These are phyloP conservation scores for Drosophila limbata DNA, from an alignment of 2,888 invertebrate species.

Conservation along the genomic window DNA sequence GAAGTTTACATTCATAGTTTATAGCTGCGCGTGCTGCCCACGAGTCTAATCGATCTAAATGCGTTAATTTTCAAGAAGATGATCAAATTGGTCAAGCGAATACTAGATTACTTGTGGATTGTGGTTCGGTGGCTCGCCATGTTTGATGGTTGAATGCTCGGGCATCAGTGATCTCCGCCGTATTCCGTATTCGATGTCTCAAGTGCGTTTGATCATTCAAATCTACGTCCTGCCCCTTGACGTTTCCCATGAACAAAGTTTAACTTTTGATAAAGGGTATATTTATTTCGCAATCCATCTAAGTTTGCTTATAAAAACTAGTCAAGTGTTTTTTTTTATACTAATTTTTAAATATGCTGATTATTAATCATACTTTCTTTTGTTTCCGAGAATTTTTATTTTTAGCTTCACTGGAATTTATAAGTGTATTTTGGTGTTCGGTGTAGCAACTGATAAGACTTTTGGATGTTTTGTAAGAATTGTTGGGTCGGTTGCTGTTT, in stretches of 20 bases:
- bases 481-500: conserved; percentile 63
- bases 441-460: not conserved
- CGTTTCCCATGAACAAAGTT: not conserved
- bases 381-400: not conserved
- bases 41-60: conserved; percentile 63
- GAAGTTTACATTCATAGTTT: conserved; percentile 24
- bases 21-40: conserved; percentile 64
- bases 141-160: conserved; percentile 3
- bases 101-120: conserved; percentile 12
- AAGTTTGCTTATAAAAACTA: not conserved
- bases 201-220: conserved; percentile 70
- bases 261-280: not conserved
- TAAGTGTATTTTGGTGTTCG: conserved; percentile 6
- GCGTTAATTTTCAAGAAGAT: conserved; percentile 69
- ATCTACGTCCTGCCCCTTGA: conserved; percentile 33
- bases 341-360: not conserved
- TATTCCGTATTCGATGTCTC: conserved; percentile 35
- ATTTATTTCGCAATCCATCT: not conserved
- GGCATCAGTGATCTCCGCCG: conserved; percentile 46
- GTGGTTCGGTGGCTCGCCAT: conserved; percentile 17
- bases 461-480: conserved; percentile 51
- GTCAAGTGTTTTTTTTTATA: not conserved
- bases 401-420: not conserved
- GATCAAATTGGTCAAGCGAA: conserved; percentile 31
- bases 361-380: conserved; percentile 1